Conservation (phyloP, 2,797 vertebrate genomes). For the Esox lucius region DNA sequence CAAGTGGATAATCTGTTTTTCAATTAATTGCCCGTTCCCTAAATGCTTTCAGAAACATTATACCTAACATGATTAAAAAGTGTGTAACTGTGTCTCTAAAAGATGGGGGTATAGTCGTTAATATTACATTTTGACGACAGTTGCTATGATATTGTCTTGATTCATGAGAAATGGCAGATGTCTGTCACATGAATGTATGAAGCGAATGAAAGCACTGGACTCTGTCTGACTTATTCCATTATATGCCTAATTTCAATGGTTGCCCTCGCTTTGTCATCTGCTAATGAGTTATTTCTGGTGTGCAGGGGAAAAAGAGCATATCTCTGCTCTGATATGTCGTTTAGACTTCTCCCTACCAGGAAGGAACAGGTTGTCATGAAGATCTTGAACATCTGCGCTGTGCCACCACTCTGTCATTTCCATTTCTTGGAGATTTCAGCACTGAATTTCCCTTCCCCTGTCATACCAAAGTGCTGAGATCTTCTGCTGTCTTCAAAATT, state of each 20-base stretch:
- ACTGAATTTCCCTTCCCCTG: background rate
- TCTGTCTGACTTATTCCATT: background rate
- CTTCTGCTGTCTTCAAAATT: background rate
- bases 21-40: too few relatives aligned
- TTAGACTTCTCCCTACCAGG: background rate
- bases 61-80: too few relatives aligned
- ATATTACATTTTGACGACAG: too few relatives aligned
- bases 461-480: background rate
- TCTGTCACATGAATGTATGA: background rate
- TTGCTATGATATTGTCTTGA: background rate
- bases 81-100: too few relatives aligned
- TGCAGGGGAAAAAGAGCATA: background rate
- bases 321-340: background rate
- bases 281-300: background rate
- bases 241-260: background rate
- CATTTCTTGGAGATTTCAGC: background rate
- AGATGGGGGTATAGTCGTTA: too few relatives aligned
- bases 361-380: background rate
- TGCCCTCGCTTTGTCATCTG: background rate
- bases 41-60: too few relatives aligned
- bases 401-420: background rate
- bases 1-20: too few relatives aligned
- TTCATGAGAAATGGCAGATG: background rate
- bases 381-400: background rate
- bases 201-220: background rate